Evolutionary conservation across 2,797 vertebrate genomes (phyloP).

Genomic region (Epinephelus malabaricus): DNA sequence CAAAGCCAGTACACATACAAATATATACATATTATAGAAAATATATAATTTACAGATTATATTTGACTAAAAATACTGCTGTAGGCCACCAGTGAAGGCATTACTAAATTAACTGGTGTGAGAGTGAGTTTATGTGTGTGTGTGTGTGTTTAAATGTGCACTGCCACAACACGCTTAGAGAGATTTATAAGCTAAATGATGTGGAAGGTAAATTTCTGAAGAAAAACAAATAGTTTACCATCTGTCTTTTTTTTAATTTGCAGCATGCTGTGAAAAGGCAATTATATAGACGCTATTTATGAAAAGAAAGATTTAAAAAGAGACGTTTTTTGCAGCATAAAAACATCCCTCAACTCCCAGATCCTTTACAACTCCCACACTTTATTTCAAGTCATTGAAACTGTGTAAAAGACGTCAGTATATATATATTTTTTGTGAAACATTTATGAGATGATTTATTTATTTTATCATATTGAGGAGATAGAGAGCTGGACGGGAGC

Average conservation of each 20-base stretch:
- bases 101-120: constrained; percentile 31
- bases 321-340: constrained; percentile 11
- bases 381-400: constrained; percentile 42
- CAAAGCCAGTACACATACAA: constrained; percentile 27
- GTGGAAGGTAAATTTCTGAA: constrained; percentile 27
- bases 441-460: constrained; percentile 72
- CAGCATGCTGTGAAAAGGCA: neutral
- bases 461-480: constrained; percentile 68
- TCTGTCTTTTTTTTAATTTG: constrained; percentile 3
- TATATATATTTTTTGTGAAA: constrained; percentile 76
- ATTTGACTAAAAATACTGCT: constrained; percentile 39
- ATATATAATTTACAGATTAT: constrained; percentile 28
- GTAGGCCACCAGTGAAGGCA: constrained; percentile 30
- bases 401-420: constrained; percentile 45
- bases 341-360: constrained; percentile 12
- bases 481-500: constrained; percentile 13
- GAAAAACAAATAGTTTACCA: neutral
- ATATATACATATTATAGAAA: constrained; percentile 31
- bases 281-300: constrained; percentile 27
- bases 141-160: constrained; percentile 36
- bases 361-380: neutral
- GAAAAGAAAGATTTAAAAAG: constrained; percentile 15
- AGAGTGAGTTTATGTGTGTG: constrained; percentile 6
- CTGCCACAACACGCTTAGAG: constrained; percentile 29
- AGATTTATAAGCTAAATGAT: constrained; percentile 41